Conservation (phyloP, 1,140 invertebrate genomes). For the Vanessa atalanta region DNA sequence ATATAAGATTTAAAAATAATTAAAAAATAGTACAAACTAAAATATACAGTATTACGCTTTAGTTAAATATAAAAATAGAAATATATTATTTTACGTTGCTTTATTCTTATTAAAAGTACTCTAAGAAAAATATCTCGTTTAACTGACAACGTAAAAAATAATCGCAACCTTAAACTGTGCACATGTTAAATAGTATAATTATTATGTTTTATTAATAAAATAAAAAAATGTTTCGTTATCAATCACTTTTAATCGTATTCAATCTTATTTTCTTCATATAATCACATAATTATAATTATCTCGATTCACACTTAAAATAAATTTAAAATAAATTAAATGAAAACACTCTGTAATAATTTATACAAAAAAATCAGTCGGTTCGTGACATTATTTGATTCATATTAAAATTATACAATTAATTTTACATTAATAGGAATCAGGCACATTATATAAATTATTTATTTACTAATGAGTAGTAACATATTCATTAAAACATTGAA, state of each 20-base stretch:
- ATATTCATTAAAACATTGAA: conserved; percentile 41
- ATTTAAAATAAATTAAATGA: conserved; percentile 79
- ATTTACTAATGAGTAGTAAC: conserved; percentile 66
- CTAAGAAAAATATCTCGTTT: too few species aligned
- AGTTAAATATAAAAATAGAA: background rate
- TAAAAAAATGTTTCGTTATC: conserved; percentile 27
- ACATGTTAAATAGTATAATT: background rate
- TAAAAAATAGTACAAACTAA: background rate
- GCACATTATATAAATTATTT: conserved; percentile 69
- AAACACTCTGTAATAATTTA: conserved; percentile 78
- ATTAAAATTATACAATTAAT: conserved; percentile 76
- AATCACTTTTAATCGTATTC: conserved; percentile 70
- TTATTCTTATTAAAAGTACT: background rate
- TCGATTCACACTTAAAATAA: conserved; percentile 77
- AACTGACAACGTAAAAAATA: too few species aligned
- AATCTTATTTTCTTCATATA: conserved; percentile 76
- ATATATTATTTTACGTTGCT: background rate
- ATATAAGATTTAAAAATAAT: background rate
- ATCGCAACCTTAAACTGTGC: too few species aligned
- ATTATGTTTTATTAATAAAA: conserved; percentile 8
- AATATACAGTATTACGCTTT: background rate
- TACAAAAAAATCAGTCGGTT: conserved; percentile 78
- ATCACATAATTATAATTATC: conserved; percentile 80
- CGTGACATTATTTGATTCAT: conserved; percentile 77
- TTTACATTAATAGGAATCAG: conserved; percentile 79